Base-by-base conservation (phyloP, 2,113 vertebrate genomes). In the Salminus brasiliensis region DNA sequence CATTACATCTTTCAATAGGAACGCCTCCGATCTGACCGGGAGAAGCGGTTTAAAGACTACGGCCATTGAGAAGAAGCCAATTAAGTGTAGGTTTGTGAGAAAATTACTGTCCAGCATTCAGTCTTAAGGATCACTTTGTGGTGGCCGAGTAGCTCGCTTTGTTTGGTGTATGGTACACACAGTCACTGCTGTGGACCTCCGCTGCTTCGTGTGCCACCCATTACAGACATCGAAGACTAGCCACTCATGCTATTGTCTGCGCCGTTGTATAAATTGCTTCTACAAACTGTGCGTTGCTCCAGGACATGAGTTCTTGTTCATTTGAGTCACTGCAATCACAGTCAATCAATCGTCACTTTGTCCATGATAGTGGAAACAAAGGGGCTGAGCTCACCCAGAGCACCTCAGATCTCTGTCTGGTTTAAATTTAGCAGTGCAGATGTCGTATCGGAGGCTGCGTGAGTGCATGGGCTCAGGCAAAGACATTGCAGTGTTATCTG, bases 381-480 rank as follows among this genome's bases (percentile, higher is more conserved):
- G 34, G 32, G 39, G 23, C 41, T 70, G 10, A 74, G 57, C 52
- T 43, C 57, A 67, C 49, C 62, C 30, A 57, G 60, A 71, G 27
- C 57, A 41, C 1, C 41, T 52, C 16, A 72, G 71, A 74, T 52
- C 41, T 21, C 10, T 70, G 77, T 57, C 41, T 80, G 13, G 41
- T 60, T 66, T 72, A 75, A 29, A 74, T 63, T 78, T 69, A 69
- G 21, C 53, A 30, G 11, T 32, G 12, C 74, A 77, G 59, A 72
- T 82, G 69, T 60, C 41, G 34, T 78, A 29, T 60, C 60, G 43
- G 13, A 36, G 34, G n/a, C 21, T 3, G 25, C 57, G 32, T 66
- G 41, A 32, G n/a, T 69, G 34, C 9, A 16, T 34, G 18, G 55
- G 52, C 5, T 5, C n/a, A 36, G 30, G 34, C 49, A 39, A 21